These are phyloP conservation scores for Nestor notabilis DNA, from an alignment of 2,113 vertebrate species.

Conservation along the genomic window DNA sequence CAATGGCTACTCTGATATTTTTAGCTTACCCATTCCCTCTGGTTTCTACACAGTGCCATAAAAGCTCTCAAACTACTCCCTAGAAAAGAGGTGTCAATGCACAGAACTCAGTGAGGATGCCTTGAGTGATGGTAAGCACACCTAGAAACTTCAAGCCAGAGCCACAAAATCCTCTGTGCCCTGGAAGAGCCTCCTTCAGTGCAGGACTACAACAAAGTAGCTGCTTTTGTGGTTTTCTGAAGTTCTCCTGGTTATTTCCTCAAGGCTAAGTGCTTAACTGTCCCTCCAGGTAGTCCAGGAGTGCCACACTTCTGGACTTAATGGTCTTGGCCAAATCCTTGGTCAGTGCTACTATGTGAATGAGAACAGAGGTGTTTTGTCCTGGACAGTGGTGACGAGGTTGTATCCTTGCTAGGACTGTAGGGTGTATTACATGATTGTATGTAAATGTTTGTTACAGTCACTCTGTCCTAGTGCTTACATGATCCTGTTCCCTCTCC, in stretches of 20 bases:
- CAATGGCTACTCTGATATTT: neutral
- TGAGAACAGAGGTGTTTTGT: neutral
- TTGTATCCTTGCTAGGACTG: neutral
- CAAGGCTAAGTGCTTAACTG: neutral
- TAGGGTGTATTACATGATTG: neutral
- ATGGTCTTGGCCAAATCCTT: neutral
- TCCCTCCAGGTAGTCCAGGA: neutral
- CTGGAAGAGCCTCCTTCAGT: neutral
- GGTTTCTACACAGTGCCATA: neutral
- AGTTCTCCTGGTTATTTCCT: neutral
- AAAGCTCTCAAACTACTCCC: neutral
- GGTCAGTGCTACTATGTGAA: neutral
- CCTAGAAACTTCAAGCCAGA: neutral
- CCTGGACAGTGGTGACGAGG: neutral
- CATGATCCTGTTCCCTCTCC: neutral
- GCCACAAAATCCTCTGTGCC: neutral
- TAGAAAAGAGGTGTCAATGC: neutral
- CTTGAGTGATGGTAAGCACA: neutral
- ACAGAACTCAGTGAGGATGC: accelerated
- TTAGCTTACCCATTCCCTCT: neutral
- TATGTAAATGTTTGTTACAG: neutral
- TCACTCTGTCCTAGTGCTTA: neutral
- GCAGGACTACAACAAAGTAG: neutral
- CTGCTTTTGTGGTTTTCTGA: neutral
- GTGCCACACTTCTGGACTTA: neutral